These are phyloP conservation scores for Toxotes chatareus DNA, from an alignment of 2,113 vertebrate species.

Conservation along the genomic window DNA sequence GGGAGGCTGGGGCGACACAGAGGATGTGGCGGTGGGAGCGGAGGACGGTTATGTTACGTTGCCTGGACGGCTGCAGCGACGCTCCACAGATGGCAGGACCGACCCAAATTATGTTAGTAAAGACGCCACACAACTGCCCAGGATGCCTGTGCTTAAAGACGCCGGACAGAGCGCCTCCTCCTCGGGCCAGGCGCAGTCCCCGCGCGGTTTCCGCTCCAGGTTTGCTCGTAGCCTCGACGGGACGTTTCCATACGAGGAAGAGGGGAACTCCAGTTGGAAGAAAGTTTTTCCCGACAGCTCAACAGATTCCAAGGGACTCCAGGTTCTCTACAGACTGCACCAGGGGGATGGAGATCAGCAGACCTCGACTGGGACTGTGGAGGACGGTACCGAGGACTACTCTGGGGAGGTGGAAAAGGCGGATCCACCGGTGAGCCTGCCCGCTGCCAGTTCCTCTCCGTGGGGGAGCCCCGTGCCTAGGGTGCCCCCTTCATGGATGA, in stretches of 20 bases:
- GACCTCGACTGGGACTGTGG: constrained; percentile 30
- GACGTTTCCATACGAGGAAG: constrained; percentile 28
- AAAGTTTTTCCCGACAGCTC: constrained; percentile 48
- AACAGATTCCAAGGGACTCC: constrained; percentile 27
- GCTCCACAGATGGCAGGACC: background rate
- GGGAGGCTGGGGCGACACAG: constrained; percentile 15
- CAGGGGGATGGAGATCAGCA: constrained; percentile 29
- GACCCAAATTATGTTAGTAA: background rate
- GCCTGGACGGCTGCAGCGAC: background rate
- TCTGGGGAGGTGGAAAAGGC: constrained; percentile 76
- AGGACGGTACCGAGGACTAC: constrained; percentile 62
- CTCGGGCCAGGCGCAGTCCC: background rate
- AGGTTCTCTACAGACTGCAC: constrained; percentile 5
- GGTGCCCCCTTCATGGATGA: constrained; percentile 79
- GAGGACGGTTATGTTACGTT: background rate
- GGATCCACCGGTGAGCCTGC: constrained; percentile 30
- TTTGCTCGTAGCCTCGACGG: constrained; percentile 61
- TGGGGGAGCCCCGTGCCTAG: constrained; percentile 69
- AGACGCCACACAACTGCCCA: background rate
- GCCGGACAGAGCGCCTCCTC: constrained; percentile 16
- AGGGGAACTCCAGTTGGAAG: constrained; percentile 59
- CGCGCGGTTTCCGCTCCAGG: constrained; percentile 41
- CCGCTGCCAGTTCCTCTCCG: constrained; percentile 24
- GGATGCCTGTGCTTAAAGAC: background rate
- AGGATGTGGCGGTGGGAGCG: background rate